These are phyloP conservation scores for Athalia circularis DNA, from an alignment of 2,888 invertebrate genomes.

Conservation along the genomic window DNA sequence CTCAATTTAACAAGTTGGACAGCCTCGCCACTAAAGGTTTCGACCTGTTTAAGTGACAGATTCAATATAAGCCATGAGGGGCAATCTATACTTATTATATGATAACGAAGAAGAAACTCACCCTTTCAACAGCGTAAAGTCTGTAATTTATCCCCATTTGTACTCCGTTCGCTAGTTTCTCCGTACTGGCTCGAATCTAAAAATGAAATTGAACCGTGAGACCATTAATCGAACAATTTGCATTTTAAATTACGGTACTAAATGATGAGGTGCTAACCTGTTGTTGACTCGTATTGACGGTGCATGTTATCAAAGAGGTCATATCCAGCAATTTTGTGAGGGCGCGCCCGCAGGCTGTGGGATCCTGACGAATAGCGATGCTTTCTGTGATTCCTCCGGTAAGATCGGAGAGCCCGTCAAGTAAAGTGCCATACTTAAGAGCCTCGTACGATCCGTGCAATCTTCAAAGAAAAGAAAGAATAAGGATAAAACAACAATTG, in stretches of 20 bases:
- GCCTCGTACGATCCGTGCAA: slow-evolving; percentile 96
- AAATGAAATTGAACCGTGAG: slow-evolving; percentile 48
- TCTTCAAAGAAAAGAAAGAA: slow-evolving; percentile 74
- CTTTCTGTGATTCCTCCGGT: slow-evolving; percentile 93
- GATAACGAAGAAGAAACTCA: slow-evolving; percentile 68
- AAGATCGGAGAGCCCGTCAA: slow-evolving; percentile 91
- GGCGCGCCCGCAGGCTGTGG: slow-evolving; percentile 81
- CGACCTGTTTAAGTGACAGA: slow-evolving; percentile 75
- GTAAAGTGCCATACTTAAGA: slow-evolving; percentile 91
- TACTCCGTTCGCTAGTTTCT: slow-evolving; percentile 83
- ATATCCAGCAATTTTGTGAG: slow-evolving; percentile 84
- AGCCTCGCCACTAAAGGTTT: slow-evolving; percentile 83
- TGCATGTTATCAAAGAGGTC: slow-evolving; percentile 90
- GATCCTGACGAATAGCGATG: slow-evolving; percentile 83
- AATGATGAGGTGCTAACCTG: slow-evolving; percentile 63
- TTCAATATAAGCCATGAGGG: neutral
- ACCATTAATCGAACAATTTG: no score
- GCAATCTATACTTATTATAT: neutral
- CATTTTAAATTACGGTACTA: neutral
- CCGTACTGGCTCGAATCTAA: slow-evolving; percentile 77
- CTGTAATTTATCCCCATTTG: slow-evolving; percentile 88
- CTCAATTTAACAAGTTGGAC: slow-evolving; percentile 83
- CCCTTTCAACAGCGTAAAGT: slow-evolving; percentile 84
- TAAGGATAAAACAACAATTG: neutral
- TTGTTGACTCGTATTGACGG: slow-evolving; percentile 77